Percentiles rank a stretch among this genome's conserved stretches.
These are phyloP conservation scores for Megamerina dolium DNA, from an alignment of 2,888 invertebrate species.

Conservation along the genomic window DNA sequence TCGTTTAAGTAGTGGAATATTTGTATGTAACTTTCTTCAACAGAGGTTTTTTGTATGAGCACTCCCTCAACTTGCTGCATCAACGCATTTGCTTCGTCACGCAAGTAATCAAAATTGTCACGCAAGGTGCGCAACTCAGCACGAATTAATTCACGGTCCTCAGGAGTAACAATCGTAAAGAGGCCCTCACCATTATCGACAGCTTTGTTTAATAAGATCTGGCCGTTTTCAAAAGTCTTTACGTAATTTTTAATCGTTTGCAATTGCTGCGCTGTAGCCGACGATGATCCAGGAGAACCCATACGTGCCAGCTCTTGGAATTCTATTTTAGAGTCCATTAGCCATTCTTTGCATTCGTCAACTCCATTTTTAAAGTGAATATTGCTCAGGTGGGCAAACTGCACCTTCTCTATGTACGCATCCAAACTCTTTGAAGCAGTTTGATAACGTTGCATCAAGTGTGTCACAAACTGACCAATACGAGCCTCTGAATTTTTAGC, in stretches of 20 bases:
- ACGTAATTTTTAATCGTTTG: constrained; percentile 61
- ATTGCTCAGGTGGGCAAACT: constrained; percentile 61
- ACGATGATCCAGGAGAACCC: constrained; percentile 67
- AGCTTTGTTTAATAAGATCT: constrained; percentile 68
- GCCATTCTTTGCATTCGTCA: constrained; percentile 70
- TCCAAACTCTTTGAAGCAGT: constrained; percentile 65
- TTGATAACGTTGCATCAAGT: constrained; percentile 70
- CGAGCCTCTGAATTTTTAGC: constrained; percentile 77
- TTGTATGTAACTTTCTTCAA: constrained; percentile 87
- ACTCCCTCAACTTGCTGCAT: constrained; percentile 84
- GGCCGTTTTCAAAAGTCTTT: constrained; percentile 69
- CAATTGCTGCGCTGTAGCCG: constrained; percentile 65
- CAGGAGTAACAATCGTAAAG: constrained; percentile 79
- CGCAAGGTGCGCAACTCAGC: constrained; percentile 74
- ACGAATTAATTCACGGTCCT: constrained; percentile 79
- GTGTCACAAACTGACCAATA: constrained; percentile 72
- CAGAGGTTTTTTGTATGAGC: constrained; percentile 83
- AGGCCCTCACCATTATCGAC: constrained; percentile 83
- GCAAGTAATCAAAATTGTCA: constrained; percentile 75
- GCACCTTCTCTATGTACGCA: constrained; percentile 65
- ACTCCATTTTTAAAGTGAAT: constrained; percentile 66
- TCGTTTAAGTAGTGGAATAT: constrained; percentile 82
- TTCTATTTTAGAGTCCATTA: constrained; percentile 67
- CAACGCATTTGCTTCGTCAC: constrained; percentile 76
- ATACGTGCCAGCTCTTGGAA: constrained; percentile 67